Evolutionary conservation across 2,888 invertebrate species (phyloP), one percentile per base, ranked within the genome.

Genomic region (Drosophila peninsularis): DNA sequence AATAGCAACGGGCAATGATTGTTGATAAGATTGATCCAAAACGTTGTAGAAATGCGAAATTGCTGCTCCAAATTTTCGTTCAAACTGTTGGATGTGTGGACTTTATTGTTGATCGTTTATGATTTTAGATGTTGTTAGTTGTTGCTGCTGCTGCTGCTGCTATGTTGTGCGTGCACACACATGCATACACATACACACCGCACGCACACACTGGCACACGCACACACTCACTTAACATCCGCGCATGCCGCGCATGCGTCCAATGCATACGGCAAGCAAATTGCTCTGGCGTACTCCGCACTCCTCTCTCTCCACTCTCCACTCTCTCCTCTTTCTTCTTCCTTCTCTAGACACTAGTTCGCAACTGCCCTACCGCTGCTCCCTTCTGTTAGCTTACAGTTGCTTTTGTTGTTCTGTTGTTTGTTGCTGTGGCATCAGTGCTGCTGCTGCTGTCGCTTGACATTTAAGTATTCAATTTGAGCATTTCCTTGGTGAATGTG

Each of bases 201-300:
- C 41, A 32, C 30, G 11, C 41, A 56, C 39, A 44, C 24, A 27
- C 41, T 21, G 21, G 41, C 57, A 64, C 67, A 54, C 71, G 37
- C 62, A 63, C 76, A 63, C 75, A 70, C 81, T 69, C 78, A 82
- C 78, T 83, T 67, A 88, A 70, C 50, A 61, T 70, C 67, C 68
- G 70, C 65, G 87, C 84, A 78, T 85, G 86, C 61, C 89, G 84
- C 88, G 75, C 89, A 82, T 80, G 82, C 88, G 88, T 74, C 61
- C 68, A 78, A 68, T 75, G 83, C 85, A 78, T 78, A 82, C 60
- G 64, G 19, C 75, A 61, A 65, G 57, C 78, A 32, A 57, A 37
- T 72, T 9, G 36, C 56, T 42, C 60, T 55, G 56, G 58, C 17
- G 30, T 21, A 9, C 47, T 37, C 14, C 54, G n/a, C 11, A 30